Conservation (phyloP, 2,113 vertebrate species). For the Tautogolabrus adspersus region DNA sequence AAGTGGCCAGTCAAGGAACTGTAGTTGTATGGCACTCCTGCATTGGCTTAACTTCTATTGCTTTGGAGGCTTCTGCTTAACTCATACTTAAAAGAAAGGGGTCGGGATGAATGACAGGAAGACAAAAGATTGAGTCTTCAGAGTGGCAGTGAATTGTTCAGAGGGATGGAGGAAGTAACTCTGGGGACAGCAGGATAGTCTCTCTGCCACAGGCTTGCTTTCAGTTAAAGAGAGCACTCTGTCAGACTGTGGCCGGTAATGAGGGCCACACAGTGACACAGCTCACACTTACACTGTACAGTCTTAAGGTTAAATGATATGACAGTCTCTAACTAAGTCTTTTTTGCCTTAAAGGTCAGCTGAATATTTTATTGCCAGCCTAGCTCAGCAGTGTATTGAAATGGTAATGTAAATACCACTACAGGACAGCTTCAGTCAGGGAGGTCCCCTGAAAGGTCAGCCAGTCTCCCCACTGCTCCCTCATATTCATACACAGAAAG, state of each 20-base stretch:
- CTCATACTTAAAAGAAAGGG: slow-evolving; percentile 13
- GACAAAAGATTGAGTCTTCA: slow-evolving; percentile 66
- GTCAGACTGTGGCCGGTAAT: slow-evolving; percentile 78
- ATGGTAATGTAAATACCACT: slow-evolving; percentile 85
- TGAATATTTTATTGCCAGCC: slow-evolving; percentile 84
- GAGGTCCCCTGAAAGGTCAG: slow-evolving; percentile 81
- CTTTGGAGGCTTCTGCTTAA: neutral
- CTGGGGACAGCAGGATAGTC: slow-evolving; percentile 57
- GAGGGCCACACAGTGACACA: slow-evolving; percentile 74
- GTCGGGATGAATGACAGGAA: slow-evolving; percentile 68
- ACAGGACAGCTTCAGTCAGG: slow-evolving; percentile 79
- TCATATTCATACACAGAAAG: slow-evolving; percentile 36
- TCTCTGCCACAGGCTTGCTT: slow-evolving; percentile 68
- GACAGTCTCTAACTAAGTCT: slow-evolving; percentile 84
- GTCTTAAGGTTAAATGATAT: slow-evolving; percentile 86
- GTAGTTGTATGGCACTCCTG: neutral
- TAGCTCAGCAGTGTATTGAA: slow-evolving; percentile 82
- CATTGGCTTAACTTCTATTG: neutral
- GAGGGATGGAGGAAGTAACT: slow-evolving; percentile 57
- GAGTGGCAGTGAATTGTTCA: slow-evolving; percentile 50
- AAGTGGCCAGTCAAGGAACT: neutral
- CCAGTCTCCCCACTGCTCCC: slow-evolving; percentile 59
- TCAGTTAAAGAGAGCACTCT: slow-evolving; percentile 71
- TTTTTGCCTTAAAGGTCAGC: slow-evolving; percentile 85
- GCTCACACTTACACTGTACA: slow-evolving; percentile 66